A percentile compares a stretch with the other conserved stretches of the same genome.
phyloP scores from a whole-genome alignment of 30 jellyfish, hydroid and myxozoan genomes.

The Chironex yamaguchii region DNA sequence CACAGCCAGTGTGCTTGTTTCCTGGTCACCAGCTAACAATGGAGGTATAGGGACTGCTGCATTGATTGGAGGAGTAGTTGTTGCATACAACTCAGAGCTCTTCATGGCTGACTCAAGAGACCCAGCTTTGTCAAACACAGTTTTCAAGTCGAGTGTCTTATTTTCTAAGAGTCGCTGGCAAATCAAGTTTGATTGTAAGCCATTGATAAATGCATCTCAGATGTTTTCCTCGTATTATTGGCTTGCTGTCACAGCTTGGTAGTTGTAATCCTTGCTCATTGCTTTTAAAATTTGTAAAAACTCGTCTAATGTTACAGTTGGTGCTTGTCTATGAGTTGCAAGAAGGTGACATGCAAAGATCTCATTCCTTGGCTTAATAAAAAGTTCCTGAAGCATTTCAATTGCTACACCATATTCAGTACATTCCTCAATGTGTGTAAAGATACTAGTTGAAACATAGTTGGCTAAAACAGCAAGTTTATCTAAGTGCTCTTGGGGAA shows the following conservation, averaged over 20 bases:
- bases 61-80: no score
- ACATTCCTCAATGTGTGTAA: constrained; percentile 16
- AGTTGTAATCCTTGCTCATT: constrained; percentile 24
- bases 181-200: constrained; percentile 8
- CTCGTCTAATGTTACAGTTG: constrained; percentile 7
- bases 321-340: no score
- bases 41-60: no score
- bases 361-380: no score
- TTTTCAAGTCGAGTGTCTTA: constrained; percentile 1
- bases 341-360: no score
- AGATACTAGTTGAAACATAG: constrained; percentile 18
- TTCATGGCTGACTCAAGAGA: constrained; percentile 20
- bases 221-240: constrained; percentile 6
- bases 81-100: background rate
- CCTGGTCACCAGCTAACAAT: no score
- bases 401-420: background rate
- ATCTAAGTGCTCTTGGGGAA: constrained; percentile 29
- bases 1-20: no score
- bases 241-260: constrained; percentile 1
- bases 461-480: constrained; percentile 12
- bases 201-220: constrained; percentile 7
- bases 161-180: constrained; percentile 17
- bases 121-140: constrained; percentile 7
- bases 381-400: constrained; percentile 13
- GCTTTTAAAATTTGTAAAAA: constrained; percentile 1